phyloP scores from a whole-genome alignment of 2,113 vertebrate genomes.

The Chaetodon auriga region DNA sequence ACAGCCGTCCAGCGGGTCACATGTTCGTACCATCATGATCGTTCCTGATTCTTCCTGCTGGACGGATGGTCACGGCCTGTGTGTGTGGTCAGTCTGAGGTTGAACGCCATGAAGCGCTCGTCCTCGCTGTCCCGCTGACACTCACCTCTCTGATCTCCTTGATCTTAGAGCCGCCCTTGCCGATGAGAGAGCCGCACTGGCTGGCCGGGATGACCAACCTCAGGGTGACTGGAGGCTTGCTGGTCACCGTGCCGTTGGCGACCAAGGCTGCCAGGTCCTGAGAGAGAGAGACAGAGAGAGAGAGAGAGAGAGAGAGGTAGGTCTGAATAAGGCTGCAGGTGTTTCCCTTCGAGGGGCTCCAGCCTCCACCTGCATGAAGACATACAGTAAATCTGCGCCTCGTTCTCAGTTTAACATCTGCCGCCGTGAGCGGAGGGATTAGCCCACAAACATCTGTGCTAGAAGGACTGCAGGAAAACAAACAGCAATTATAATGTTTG shows the following conservation, averaged over 20 bases:
- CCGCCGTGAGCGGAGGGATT: not conserved
- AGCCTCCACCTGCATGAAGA: not conserved
- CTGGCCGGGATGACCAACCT: slow-evolving; percentile 95
- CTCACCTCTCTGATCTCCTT: slow-evolving; percentile 96
- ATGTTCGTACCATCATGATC: not conserved
- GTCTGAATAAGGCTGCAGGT: not conserved
- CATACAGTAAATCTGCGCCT: not conserved
- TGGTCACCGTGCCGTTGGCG: slow-evolving; percentile 87
- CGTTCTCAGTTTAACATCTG: slow-evolving; percentile 12
- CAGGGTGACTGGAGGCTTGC: slow-evolving; percentile 91
- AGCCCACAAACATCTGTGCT: too few relatives aligned
- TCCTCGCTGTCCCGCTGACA: not conserved
- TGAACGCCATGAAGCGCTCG: too few relatives aligned
- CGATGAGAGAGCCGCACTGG: slow-evolving; percentile 95
- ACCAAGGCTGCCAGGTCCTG: slow-evolving; percentile 89
- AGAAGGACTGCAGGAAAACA: not conserved
- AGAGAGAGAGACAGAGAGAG: not conserved
- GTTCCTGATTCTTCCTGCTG: too few relatives aligned
- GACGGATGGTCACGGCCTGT: not conserved
- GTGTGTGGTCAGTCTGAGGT: not conserved
- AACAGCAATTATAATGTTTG: not conserved
- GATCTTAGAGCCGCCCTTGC: slow-evolving; percentile 95
- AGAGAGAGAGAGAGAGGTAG: not conserved
- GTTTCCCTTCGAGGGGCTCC: not conserved
- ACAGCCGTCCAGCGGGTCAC: not conserved